phyloP scores from a whole-genome alignment of 2,797 vertebrate species.

The Schizopygopsis pylzovi region DNA sequence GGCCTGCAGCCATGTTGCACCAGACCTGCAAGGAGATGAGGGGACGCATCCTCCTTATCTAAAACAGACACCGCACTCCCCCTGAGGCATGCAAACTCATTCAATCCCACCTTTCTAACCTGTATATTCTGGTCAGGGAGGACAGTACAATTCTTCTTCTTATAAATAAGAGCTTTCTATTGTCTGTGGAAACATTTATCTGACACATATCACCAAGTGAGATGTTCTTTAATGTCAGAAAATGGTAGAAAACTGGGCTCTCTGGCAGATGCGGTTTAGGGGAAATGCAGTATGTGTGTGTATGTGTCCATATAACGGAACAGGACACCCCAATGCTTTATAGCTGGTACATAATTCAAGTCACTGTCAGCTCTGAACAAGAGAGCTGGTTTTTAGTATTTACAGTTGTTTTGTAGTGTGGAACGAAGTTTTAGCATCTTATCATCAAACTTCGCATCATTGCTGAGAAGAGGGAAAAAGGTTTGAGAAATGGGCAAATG shows the following conservation, averaged over 20 bases:
- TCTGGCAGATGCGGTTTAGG: slow-evolving; percentile 63
- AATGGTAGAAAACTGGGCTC: slow-evolving; percentile 5
- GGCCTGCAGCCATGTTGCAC: slow-evolving; percentile 74
- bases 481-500: slow-evolving; percentile 15
- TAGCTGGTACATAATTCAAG: slow-evolving; percentile 26
- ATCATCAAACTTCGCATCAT: background rate
- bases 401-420: background rate
- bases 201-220: slow-evolving; percentile 27
- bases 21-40: slow-evolving; percentile 36
- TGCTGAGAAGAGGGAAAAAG: background rate
- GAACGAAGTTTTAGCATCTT: background rate
- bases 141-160: background rate
- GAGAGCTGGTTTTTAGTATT: slow-evolving; percentile 16
- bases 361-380: background rate
- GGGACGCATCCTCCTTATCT: slow-evolving; percentile 34
- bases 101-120: slow-evolving; percentile 21
- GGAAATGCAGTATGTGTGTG: slow-evolving; percentile 51
- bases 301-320: background rate
- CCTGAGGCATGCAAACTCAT: slow-evolving; percentile 30
- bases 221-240: slow-evolving; percentile 28
- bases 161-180: slow-evolving; percentile 27
- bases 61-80: slow-evolving; percentile 46
- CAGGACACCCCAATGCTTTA: background rate
- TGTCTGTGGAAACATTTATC: slow-evolving; percentile 24
- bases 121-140: slow-evolving; percentile 21